Conservation (phyloP, 92 coral and sea anemone species). For the Hydrozoanthus gracilis region DNA sequence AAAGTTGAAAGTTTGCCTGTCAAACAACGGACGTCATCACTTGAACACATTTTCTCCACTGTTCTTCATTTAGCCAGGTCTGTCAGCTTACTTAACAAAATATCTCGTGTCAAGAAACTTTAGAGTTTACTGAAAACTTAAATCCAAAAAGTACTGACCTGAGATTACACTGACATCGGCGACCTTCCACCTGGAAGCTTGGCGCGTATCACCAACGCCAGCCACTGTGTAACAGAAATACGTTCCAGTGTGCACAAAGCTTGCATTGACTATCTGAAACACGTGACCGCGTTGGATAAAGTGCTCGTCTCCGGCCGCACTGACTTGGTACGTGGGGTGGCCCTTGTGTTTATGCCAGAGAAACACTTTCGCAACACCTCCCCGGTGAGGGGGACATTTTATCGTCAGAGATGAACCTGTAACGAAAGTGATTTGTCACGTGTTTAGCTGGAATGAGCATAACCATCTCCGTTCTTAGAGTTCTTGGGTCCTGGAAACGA, state of each 20-base stretch:
- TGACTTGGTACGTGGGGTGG: slow-evolving; percentile 28
- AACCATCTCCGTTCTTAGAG: too few relatives aligned
- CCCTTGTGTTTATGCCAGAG: slow-evolving; percentile 42
- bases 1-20: too few relatives aligned
- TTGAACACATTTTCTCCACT: too few relatives aligned
- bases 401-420: slow-evolving; percentile 31
- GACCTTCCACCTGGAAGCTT: slow-evolving; percentile 24
- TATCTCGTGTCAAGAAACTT: too few relatives aligned
- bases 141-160: background rate
- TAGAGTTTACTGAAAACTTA: too few relatives aligned
- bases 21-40: too few relatives aligned
- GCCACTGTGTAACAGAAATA: slow-evolving; percentile 28
- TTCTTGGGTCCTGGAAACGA: too few relatives aligned
- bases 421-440: too few relatives aligned
- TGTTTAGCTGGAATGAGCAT: too few relatives aligned
- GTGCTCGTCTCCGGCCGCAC: background rate
- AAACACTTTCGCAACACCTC: background rate
- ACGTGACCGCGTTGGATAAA: slow-evolving; percentile 7
- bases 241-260: slow-evolving; percentile 14
- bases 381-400: slow-evolving; percentile 20
- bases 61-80: too few relatives aligned
- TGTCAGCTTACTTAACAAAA: too few relatives aligned
- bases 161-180: slow-evolving; percentile 36
- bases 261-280: slow-evolving; percentile 9
- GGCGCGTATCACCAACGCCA: background rate